Conservation (phyloP, 1,140 invertebrate genomes). For the Zaprionus camerounensis region DNA sequence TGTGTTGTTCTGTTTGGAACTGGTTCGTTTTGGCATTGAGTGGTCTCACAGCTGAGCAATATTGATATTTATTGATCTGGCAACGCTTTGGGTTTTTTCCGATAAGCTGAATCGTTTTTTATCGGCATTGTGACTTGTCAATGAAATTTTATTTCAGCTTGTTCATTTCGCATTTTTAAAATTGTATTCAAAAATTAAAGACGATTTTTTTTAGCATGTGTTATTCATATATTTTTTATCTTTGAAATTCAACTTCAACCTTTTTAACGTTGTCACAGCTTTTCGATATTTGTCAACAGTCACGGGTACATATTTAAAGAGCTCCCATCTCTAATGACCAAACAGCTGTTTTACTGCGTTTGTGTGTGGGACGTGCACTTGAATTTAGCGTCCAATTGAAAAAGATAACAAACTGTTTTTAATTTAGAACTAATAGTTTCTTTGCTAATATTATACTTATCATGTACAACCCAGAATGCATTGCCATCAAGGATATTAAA, state of each 20-base stretch:
- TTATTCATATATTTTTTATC: no score
- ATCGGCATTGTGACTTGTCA: no score
- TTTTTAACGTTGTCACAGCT: neutral
- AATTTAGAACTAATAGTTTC: neutral
- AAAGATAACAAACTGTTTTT: conserved; percentile 14
- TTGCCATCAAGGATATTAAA: conserved; percentile 88
- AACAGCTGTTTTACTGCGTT: conserved; percentile 34
- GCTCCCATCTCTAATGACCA: neutral
- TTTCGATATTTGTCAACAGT: neutral
- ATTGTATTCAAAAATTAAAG: no score
- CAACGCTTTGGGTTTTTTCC: neutral
- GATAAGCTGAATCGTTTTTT: neutral
- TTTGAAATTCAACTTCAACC: no score
- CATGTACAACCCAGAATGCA: conserved; percentile 80
- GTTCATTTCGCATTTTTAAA: no score
- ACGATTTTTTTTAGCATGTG: no score
- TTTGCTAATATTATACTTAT: neutral
- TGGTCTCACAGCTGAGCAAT: conserved; percentile 19
- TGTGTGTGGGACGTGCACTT: conserved; percentile 25
- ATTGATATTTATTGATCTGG: neutral
- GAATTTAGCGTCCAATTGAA: conserved; percentile 23
- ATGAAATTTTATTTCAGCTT: no score
- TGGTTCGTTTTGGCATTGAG: conserved; percentile 8
- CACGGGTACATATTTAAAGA: neutral
- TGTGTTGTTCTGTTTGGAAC: conserved; percentile 21